Evolutionary conservation across 2,797 vertebrate genomes (phyloP).

Genomic region (Sebastiscus tertius): DNA sequence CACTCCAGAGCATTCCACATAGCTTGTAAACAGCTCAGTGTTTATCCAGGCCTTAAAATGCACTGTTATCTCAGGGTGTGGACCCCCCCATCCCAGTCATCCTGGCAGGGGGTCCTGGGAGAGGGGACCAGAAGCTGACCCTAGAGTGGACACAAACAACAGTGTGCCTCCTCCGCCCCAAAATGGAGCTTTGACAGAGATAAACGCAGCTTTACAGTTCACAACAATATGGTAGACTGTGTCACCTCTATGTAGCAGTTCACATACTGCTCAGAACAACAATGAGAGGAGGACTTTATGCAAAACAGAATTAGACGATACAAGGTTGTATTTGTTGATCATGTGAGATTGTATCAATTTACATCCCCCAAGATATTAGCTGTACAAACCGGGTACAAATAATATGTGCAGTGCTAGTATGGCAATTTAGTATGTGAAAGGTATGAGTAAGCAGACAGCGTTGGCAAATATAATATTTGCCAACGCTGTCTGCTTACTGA

Average conservation of each 20-base stretch:
- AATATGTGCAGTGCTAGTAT: no score
- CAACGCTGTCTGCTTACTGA: no score
- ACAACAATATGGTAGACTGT: constrained; percentile 30
- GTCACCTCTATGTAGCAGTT: constrained; percentile 14
- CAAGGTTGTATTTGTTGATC: constrained; percentile 3
- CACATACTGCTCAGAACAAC: not conserved
- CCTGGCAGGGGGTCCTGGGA: constrained; percentile 77
- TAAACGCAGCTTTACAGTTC: constrained; percentile 36
- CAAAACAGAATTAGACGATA: not conserved
- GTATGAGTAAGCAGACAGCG: no score
- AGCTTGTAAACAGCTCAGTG: constrained; percentile 48
- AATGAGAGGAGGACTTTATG: not conserved
- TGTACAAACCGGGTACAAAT: not conserved
- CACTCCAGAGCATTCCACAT: constrained; percentile 43
- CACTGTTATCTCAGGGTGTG: constrained; percentile 78
- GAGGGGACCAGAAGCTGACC: constrained; percentile 72
- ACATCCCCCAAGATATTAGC: not conserved
- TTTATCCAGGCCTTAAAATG: constrained; percentile 76
- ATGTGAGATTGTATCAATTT: not conserved
- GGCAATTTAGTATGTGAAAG: no score
- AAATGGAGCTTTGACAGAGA: constrained; percentile 36
- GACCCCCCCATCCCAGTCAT: constrained; percentile 47
- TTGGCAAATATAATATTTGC: not conserved
- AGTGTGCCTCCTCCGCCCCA: constrained; percentile 12
- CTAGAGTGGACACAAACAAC: constrained; percentile 58